These are phyloP conservation scores for Craterocephalus amniculus DNA, from an alignment of 2,797 vertebrate genomes.

Conservation along the genomic window DNA sequence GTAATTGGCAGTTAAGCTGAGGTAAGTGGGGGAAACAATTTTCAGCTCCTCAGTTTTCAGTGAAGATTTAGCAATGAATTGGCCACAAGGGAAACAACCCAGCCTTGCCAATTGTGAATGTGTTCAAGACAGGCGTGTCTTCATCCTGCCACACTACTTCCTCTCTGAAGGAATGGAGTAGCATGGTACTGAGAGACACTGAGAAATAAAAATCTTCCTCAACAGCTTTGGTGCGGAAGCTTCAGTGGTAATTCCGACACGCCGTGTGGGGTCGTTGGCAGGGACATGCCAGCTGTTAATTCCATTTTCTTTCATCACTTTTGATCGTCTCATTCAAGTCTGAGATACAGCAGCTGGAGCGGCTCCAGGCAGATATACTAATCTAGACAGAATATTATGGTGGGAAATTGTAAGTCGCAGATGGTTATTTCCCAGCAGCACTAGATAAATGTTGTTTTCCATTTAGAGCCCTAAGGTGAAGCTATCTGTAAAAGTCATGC, in stretches of 20 bases:
- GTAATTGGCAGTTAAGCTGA: slow-evolving; percentile 62
- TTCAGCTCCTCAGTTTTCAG: slow-evolving; percentile 56
- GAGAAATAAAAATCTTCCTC: slow-evolving; percentile 28
- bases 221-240: slow-evolving; percentile 16
- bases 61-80: slow-evolving; percentile 62
- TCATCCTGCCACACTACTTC: slow-evolving; percentile 43
- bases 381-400: slow-evolving; percentile 39
- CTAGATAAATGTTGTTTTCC: slow-evolving; percentile 47
- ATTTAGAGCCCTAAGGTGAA: slow-evolving; percentile 31
- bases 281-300: slow-evolving; percentile 18
- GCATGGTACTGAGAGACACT: slow-evolving; percentile 30
- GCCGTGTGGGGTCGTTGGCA: not conserved
- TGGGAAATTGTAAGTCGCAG: slow-evolving; percentile 46
- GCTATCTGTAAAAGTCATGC: slow-evolving; percentile 14
- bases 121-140: slow-evolving; percentile 37
- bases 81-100: slow-evolving; percentile 50
- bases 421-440: slow-evolving; percentile 54
- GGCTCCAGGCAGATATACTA: slow-evolving; percentile 34
- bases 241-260: slow-evolving; percentile 1
- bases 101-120: slow-evolving; percentile 29
- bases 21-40: slow-evolving; percentile 51
- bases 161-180: no score
- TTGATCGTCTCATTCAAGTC: slow-evolving; percentile 35
- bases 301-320: slow-evolving; percentile 39
- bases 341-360: slow-evolving; percentile 31